phyloP scores from a whole-genome alignment of 2,797 vertebrate genomes.

The Erethizon dorsatum region DNA sequence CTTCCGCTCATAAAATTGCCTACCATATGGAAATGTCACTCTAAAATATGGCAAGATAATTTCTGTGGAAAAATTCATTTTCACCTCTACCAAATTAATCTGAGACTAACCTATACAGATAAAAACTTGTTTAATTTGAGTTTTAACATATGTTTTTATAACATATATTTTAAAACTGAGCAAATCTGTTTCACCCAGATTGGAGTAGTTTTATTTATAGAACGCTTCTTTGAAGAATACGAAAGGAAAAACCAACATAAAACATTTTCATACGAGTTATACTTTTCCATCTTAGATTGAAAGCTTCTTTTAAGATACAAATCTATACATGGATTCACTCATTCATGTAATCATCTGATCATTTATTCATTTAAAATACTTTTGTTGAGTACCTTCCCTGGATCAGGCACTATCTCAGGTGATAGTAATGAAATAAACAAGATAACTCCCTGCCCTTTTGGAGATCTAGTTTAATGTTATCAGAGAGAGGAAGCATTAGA shows the following conservation, averaged over 20 bases:
- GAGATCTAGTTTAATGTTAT: neutral
- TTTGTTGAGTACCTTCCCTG: neutral
- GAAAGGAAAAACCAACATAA: conserved; percentile 27
- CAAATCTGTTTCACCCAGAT: conserved; percentile 72
- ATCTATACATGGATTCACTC: neutral
- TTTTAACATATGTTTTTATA: conserved; percentile 81
- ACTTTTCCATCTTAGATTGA: neutral
- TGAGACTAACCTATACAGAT: conserved; percentile 63
- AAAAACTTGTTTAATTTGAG: conserved; percentile 74
- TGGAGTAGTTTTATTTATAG: conserved; percentile 62
- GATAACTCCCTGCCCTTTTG: neutral
- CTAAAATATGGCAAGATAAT: conserved; percentile 72
- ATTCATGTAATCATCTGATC: neutral
- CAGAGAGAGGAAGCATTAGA: neutral
- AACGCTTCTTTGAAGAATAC: conserved; percentile 17
- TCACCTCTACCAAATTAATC: conserved; percentile 78
- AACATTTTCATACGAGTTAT: conserved; percentile 42
- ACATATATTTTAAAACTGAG: conserved; percentile 81
- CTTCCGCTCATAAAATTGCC: conserved; percentile 58
- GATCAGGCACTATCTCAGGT: neutral
- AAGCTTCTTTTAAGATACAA: neutral
- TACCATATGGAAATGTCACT: conserved; percentile 54
- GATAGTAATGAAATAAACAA: neutral
- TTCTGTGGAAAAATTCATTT: conserved; percentile 82
- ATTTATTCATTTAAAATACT: neutral